Conservation (phyloP, 2,797 vertebrate genomes). For the Cirrhinus molitorella region DNA sequence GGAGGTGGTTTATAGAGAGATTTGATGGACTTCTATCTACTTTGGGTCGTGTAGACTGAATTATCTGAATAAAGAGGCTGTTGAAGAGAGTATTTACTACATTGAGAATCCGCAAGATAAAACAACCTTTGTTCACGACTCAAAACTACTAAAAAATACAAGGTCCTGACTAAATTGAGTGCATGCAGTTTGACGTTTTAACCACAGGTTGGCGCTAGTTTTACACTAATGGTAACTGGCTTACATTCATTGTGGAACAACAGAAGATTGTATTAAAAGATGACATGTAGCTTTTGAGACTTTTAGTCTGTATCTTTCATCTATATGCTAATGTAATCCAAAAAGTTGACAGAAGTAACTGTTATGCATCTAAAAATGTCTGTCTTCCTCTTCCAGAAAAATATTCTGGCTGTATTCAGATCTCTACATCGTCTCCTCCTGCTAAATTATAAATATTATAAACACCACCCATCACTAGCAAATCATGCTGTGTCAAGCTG, state of each 20-base stretch:
- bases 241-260: neutral
- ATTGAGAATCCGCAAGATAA: neutral
- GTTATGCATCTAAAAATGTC: neutral
- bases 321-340: neutral
- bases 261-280: neutral
- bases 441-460: neutral
- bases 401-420: neutral
- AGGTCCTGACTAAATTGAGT: neutral
- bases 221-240: constrained; percentile 43
- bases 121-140: neutral
- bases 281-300: neutral
- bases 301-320: neutral
- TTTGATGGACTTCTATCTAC: constrained; percentile 24
- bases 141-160: too few species aligned
- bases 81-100: neutral
- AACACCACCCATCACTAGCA: neutral
- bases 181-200: constrained; percentile 63
- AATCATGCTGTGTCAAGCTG: neutral
- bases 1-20: constrained; percentile 15
- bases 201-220: constrained; percentile 69
- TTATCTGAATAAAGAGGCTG: neutral
- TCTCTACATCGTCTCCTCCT: neutral
- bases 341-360: neutral
- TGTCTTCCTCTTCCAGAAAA: neutral
- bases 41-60: neutral